Percentiles rank a stretch among this genome's conserved stretches.
phyloP scores from a whole-genome alignment of 2,888 invertebrate genomes.

The Lypha dubia region DNA sequence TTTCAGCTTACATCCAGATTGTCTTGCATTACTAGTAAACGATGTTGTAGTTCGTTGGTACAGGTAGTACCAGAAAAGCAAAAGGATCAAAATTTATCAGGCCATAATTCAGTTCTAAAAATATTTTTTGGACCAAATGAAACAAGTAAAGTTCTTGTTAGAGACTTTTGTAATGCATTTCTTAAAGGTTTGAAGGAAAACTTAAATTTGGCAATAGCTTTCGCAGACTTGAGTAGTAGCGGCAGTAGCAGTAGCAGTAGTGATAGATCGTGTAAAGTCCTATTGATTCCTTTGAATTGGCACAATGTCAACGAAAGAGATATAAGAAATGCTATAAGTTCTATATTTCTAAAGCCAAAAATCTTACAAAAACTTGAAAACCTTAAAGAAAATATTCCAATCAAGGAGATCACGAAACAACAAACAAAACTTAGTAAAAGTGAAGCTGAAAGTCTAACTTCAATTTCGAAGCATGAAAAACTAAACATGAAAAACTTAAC shows the following conservation, averaged over 20 bases:
- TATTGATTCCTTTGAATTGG: slow-evolving; percentile 78
- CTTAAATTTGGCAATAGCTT: slow-evolving; percentile 69
- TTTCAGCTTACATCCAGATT: slow-evolving; percentile 74
- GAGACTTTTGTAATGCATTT: not conserved
- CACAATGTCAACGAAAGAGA: slow-evolving; percentile 73
- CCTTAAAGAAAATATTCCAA: not conserved
- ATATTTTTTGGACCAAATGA: not conserved
- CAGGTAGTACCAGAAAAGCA: not conserved
- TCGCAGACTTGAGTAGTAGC: slow-evolving; percentile 60
- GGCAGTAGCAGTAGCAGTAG: slow-evolving; percentile 22
- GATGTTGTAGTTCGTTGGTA: slow-evolving; percentile 52
- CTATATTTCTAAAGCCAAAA: slow-evolving; percentile 75
- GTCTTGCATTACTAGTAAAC: slow-evolving; percentile 54
- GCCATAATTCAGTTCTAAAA: not conserved
- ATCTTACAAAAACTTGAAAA: slow-evolving; percentile 76
- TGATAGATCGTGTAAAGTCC: slow-evolving; percentile 73
- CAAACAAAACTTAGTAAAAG: not conserved
- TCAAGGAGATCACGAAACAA: not conserved
- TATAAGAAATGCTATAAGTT: slow-evolving; percentile 75
- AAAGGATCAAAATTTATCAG: not conserved
- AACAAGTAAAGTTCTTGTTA: not conserved
- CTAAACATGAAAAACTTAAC: not conserved
- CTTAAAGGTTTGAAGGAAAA: not conserved
- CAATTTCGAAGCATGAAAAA: not conserved
- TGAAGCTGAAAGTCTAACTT: too few relatives aligned